Evolutionary conservation across 1,140 invertebrate genomes (phyloP).

Genomic region (Drosophila varians): DNA sequence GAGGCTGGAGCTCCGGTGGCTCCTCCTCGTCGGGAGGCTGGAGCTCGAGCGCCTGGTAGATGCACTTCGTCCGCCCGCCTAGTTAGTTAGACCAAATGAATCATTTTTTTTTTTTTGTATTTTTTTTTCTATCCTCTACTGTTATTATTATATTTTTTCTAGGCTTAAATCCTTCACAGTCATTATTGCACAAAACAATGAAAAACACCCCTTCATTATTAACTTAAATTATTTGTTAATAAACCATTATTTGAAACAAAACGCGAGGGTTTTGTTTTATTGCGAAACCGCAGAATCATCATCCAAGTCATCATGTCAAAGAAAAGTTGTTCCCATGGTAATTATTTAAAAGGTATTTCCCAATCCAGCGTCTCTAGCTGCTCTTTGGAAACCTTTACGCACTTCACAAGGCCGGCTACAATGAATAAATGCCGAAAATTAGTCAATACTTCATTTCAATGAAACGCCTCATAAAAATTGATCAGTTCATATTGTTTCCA

Average conservation of each 20-base stretch:
- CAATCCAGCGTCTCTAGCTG: not conserved
- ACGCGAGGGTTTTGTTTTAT: not conserved
- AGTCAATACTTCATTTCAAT: not conserved
- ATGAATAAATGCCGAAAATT: not conserved
- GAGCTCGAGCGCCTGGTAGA: constrained; percentile 51
- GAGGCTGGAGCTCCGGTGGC: constrained; percentile 28
- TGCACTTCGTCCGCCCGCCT: not conserved
- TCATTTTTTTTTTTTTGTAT: constrained; percentile 51
- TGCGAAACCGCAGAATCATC: not conserved
- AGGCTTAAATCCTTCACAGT: constrained; percentile 61
- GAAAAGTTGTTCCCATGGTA: not conserved
- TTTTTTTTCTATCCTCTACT: constrained; percentile 25
- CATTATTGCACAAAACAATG: constrained; percentile 39
- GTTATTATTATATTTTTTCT: constrained; percentile 56
- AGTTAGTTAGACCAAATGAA: constrained; percentile 77
- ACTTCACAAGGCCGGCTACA: not conserved
- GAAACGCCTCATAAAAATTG: not conserved
- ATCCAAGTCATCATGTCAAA: not conserved
- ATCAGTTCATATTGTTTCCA: not conserved
- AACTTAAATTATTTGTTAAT: constrained; percentile 62
- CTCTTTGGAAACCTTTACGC: not conserved
- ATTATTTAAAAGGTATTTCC: not conserved
- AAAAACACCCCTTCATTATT: constrained; percentile 22
- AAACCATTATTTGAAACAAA: constrained; percentile 36
- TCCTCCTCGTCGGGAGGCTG: constrained; percentile 9